Base-by-base conservation (phyloP, 2,113 vertebrate species). In the Pyrgilauda ruficollis region DNA sequence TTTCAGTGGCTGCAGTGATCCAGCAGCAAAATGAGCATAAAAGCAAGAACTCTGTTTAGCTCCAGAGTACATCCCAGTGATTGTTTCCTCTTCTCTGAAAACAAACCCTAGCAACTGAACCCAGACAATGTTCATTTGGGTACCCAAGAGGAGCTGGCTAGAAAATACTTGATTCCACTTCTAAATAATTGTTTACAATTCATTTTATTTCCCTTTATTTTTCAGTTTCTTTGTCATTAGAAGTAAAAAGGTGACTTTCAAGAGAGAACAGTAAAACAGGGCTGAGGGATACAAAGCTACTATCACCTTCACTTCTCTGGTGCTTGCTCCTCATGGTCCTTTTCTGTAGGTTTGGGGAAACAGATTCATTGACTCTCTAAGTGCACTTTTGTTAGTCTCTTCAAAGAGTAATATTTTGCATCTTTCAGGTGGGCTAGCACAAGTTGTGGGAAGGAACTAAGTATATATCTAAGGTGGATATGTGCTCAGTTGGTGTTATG, bases 401-500 rank as follows among this genome's bases (percentile, higher is more conserved):
- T 74, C 21, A 15, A 50, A 53, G n/a, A 19, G 5, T 73, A 37
- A 52, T 19, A 22, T 52, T 52, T 74, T 52, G 3, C 23, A 11
- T 52, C 15, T 46, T 85, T 64, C 21, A 2, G 3, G 22, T 53
- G 44, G 44, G 43, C 43, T 41, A 72, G n/a, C n/a, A 37, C n/a
- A 66, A 24, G 21, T 46, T 64, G 49, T 66, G 44, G 58, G 44
- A 53, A 70, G 58, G n/a, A 68, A 39, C 2, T 31, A 39, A 49
- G 22, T 43, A 1, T 22, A 8, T 33, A 61, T 66, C 31, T 37
- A 46, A 47, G 35, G 15, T 21, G 47, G 41, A 13, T 61, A n/a
- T 22, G 5, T 7, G 44, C 0, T 3, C 13, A 6, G 0, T 13
- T 37, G n/a, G 19, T 31, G 37, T 53, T 62, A 24, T 0, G 9